Conservation (phyloP, 2,797 vertebrate species). For the Chromobotia macracanthus region DNA sequence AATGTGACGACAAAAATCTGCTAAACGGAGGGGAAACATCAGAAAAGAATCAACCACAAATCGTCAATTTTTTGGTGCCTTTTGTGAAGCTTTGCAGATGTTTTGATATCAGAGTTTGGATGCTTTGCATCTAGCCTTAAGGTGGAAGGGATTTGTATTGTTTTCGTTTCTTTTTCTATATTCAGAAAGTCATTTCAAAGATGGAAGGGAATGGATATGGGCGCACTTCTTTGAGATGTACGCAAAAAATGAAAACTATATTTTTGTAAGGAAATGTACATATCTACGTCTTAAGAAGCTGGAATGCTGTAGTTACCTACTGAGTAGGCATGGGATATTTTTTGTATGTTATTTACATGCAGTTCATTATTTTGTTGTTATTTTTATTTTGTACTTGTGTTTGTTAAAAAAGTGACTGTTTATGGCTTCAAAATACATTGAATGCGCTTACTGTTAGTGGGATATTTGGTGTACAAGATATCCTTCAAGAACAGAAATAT, state of each 20-base stretch:
- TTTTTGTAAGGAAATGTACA: slow-evolving; percentile 99
- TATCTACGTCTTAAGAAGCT: slow-evolving; percentile 97
- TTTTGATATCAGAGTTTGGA: slow-evolving; percentile 85
- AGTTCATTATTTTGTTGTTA: slow-evolving; percentile 99
- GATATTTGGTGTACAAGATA: slow-evolving; percentile 99
- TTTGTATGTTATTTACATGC: slow-evolving; percentile 99
- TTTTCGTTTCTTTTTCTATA: slow-evolving; percentile 77
- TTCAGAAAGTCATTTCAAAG: slow-evolving; percentile 81
- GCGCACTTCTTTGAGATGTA: slow-evolving; percentile 90
- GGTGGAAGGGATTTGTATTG: slow-evolving; percentile 80
- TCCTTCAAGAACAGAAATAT: slow-evolving; percentile 90
- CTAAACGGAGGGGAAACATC: slow-evolving; percentile 73
- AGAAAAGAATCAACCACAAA: slow-evolving; percentile 70
- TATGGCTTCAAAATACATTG: slow-evolving; percentile 99
- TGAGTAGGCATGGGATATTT: slow-evolving; percentile 96
- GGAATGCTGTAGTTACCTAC: slow-evolving; percentile 99
- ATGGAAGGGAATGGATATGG: slow-evolving; percentile 74
- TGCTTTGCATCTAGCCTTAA: slow-evolving; percentile 98
- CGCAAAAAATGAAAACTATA: slow-evolving; percentile 91
- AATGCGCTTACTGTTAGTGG: slow-evolving; percentile 99
- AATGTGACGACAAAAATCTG: slow-evolving; percentile 85
- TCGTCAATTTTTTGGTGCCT: slow-evolving; percentile 96
- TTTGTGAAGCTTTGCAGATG: slow-evolving; percentile 96
- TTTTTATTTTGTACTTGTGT: slow-evolving; percentile 99
- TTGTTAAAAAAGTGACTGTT: slow-evolving; percentile 99